Evolutionary conservation across 2,797 vertebrate species (phyloP), one percentile per base, ranked within the genome.

Genomic region (Diplodus puntazzo): DNA sequence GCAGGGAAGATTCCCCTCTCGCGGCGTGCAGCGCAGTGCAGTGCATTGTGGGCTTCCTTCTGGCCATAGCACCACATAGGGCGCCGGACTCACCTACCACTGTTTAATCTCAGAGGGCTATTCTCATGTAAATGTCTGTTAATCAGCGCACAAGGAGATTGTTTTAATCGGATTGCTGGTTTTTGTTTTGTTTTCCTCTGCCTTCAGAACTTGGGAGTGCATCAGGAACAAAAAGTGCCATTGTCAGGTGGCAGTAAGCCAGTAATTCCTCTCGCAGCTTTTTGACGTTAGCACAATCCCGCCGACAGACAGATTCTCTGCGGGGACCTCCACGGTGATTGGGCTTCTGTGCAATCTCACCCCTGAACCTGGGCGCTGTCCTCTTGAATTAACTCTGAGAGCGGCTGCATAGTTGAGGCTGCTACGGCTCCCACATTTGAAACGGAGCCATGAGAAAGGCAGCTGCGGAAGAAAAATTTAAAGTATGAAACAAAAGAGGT

Each of bases 51-150:
- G 79, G 79, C 76, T 77, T 87, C 86, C 87, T 90, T 90, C 81
- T 77, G 77, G 84, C 91, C 87, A 87, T 82, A 84, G 80, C 86
- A 57, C 85, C 90, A 87, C 92, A 89, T 87, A 82, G 86, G 71
- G 88, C 23, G 65, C 73, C 0, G 80, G 88, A 90, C 91, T 94
- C 89, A 92, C 92, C 94, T 94, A 94, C 93, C 82, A 88, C 88
- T 91, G 91, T 92, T 92, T 92, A 89, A 93, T 94, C 92, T 83
- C 89, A 88, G 69, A 81, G 80, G 27, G 74, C 91, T 61, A 92
- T 96, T 95, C 87, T 95, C 89, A 96, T 96, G 94, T 84, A 94
- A 94, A 96, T 95, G 71, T 90, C 92, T 94, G 91, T 88, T 93
- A 94, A 94, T 95, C 91, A 92, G 90, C 88, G 89, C 86, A 88